These are phyloP conservation scores for Sebastes cheni DNA, from an alignment of 2,797 vertebrate species.

Conservation along the genomic window DNA sequence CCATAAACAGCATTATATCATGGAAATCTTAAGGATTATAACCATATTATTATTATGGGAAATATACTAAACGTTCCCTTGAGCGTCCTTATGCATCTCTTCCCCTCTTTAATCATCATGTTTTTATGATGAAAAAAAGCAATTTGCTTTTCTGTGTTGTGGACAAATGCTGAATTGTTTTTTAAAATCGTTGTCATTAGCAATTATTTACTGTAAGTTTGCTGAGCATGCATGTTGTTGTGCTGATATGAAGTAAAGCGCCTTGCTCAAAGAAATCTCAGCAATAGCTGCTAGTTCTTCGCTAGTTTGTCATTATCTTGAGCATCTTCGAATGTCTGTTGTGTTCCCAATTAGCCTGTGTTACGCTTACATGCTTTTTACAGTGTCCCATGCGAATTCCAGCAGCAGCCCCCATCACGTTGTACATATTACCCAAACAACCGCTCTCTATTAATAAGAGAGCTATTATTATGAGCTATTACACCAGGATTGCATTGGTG, in stretches of 20 bases:
- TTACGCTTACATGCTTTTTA: constrained; percentile 13
- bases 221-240: constrained; percentile 15
- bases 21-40: background rate
- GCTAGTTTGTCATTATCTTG: background rate
- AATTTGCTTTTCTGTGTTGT: background rate
- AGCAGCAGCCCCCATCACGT: constrained; percentile 14
- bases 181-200: constrained; percentile 5
- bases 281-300: background rate
- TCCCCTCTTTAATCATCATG: background rate
- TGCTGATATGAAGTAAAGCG: constrained; percentile 12
- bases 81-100: background rate
- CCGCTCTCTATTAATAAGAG: constrained; percentile 55
- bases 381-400: constrained; percentile 18
- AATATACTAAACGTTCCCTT: background rate
- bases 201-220: constrained; percentile 33
- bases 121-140: constrained; percentile 12
- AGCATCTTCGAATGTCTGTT: background rate
- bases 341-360: background rate
- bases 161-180: background rate
- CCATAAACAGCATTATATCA: background rate
- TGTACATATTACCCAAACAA: constrained; percentile 41
- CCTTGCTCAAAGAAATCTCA: constrained; percentile 1
- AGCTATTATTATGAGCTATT: constrained; percentile 64
- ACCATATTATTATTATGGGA: background rate
- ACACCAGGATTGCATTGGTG: constrained; percentile 57